Conservation (phyloP, 2,797 vertebrate species). For the Molossus molossus region DNA sequence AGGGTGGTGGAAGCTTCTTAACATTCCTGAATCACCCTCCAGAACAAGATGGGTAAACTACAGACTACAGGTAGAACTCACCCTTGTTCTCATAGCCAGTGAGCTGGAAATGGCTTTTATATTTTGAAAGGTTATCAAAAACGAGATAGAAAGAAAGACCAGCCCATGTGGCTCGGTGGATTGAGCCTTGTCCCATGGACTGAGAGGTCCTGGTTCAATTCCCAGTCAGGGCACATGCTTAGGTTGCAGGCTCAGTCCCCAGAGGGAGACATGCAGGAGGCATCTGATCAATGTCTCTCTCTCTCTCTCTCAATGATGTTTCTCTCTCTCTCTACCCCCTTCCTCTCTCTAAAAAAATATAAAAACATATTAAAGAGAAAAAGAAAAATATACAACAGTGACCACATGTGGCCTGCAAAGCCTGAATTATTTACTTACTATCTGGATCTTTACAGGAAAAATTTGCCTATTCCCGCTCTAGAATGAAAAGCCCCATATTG, state of each 20-base stretch:
- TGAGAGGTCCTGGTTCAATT: too few relatives aligned
- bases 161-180: too few relatives aligned
- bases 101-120: slow-evolving; percentile 6
- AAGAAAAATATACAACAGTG: neutral
- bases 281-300: too few relatives aligned
- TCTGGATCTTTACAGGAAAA: neutral
- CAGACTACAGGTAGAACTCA: neutral
- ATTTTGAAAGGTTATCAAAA: slow-evolving; percentile 42
- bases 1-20: neutral
- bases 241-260: too few relatives aligned
- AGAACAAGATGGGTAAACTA: neutral
- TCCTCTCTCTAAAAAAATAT: too few relatives aligned
- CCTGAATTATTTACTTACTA: slow-evolving; percentile 52
- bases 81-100: neutral
- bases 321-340: too few relatives aligned
- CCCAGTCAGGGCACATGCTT: too few relatives aligned
- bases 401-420: neutral
- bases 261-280: too few relatives aligned
- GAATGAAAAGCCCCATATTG: neutral
- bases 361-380: neutral
- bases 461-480: neutral
- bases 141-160: too few relatives aligned
- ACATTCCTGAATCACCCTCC: neutral
- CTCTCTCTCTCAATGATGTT: too few relatives aligned
- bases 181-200: too few relatives aligned